phyloP scores from a whole-genome alignment of 1,140 invertebrate species.

The Cyrtorhinus lividipennis region DNA sequence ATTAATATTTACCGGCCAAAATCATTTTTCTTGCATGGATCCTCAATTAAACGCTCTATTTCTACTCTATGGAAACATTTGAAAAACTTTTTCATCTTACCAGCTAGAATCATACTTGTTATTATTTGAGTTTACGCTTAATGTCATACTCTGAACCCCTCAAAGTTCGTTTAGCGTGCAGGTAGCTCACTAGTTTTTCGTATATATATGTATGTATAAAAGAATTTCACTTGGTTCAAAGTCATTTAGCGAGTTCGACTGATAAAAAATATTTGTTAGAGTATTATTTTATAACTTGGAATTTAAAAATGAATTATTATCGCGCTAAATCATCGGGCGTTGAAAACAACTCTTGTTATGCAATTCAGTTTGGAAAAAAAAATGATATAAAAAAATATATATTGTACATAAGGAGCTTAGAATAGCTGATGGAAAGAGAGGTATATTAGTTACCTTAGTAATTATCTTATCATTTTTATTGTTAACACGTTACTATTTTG shows the following conservation, averaged over 20 bases:
- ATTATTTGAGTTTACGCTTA: no score
- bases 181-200: not conserved
- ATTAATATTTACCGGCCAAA: no score
- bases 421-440: not conserved
- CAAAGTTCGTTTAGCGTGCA: not conserved
- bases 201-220: no score
- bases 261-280: constrained; percentile 10
- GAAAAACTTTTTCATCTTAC: no score
- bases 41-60: no score
- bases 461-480: constrained; percentile 5
- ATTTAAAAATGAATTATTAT: no score
- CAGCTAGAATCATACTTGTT: no score
- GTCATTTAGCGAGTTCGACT: constrained; percentile 6
- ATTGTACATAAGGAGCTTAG: not conserved
- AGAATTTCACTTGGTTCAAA: not conserved
- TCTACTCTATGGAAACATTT: no score
- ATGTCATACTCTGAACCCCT: no score
- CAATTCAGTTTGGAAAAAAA: not conserved
- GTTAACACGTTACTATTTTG: constrained; percentile 5
- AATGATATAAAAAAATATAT: not conserved
- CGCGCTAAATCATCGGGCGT: not conserved
- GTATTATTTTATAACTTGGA: constrained; percentile 3
- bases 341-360: not conserved
- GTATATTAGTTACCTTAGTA: constrained; percentile 10
- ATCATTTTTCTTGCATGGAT: no score